Conservation (phyloP, 2,888 invertebrate genomes). For the Baronia brevicornis region DNA sequence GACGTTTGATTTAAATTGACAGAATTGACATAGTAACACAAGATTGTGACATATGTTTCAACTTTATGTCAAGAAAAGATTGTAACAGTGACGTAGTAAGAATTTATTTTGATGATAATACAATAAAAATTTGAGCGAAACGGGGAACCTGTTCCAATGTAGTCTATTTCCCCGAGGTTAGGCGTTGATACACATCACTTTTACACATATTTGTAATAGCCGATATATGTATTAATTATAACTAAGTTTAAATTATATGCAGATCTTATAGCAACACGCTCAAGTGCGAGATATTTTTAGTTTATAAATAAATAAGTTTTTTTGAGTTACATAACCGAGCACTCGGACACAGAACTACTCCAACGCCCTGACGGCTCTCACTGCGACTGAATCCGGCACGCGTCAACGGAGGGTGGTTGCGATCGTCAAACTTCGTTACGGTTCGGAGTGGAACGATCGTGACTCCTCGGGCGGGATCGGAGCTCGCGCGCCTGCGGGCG, state of each 20-base stretch:
- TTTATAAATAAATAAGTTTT: conserved; percentile 70
- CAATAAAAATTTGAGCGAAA: conserved; percentile 34
- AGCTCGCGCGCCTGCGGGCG: conserved; percentile 70
- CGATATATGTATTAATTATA: conserved; percentile 3
- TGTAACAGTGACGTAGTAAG: conserved; percentile 2
- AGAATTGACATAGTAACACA: conserved; percentile 32
- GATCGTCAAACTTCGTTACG: conserved; percentile 71
- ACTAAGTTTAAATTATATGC: conserved; percentile 2
- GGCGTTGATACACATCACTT: conserved; percentile 62
- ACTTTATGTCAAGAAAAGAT: neutral
- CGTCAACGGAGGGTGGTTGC: conserved; percentile 65
- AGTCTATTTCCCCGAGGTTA: conserved; percentile 51
- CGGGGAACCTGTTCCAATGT: conserved; percentile 59
- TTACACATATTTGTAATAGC: conserved; percentile 33
- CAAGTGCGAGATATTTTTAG: conserved; percentile 38
- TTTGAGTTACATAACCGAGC: conserved; percentile 70
- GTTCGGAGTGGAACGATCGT: conserved; percentile 68
- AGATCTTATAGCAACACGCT: conserved; percentile 23
- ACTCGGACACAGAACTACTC: conserved; percentile 56
- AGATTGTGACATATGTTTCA: conserved; percentile 3
- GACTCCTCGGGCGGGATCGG: conserved; percentile 64
- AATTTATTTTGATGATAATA: conserved; percentile 4
- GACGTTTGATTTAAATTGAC: conserved; percentile 14
- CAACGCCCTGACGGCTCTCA: conserved; percentile 68
- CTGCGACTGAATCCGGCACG: conserved; percentile 70